A percentile compares a stretch with the other conserved stretches of the same genome.
Conservation (phyloP, 2,888 invertebrate species). For the Chloroclystis v-ata region DNA sequence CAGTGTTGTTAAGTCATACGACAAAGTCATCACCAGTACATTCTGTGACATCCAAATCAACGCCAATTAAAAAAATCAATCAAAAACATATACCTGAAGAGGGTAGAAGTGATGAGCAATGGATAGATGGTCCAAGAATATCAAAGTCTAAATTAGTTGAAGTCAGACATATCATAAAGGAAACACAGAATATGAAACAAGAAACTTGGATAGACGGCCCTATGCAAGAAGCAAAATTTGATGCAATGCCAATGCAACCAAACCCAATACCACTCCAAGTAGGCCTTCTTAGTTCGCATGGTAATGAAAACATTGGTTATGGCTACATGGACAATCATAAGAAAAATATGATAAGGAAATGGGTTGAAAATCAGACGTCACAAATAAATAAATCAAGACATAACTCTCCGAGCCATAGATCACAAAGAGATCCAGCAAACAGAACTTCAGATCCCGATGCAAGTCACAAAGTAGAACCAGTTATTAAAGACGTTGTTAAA, state of each 20-base stretch:
- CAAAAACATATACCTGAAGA: constrained; percentile 67
- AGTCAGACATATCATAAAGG: constrained; percentile 87
- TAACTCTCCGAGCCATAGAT: constrained; percentile 71
- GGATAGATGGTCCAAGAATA: constrained; percentile 97
- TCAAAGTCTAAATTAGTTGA: constrained; percentile 89
- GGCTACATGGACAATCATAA: constrained; percentile 96
- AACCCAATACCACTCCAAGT: constrained; percentile 62
- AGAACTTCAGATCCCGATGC: constrained; percentile 46
- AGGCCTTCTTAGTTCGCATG: constrained; percentile 64
- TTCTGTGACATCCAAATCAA: constrained; percentile 72
- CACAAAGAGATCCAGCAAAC: constrained; percentile 47
- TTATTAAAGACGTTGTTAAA: constrained; percentile 73
- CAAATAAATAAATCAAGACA: constrained; percentile 85
- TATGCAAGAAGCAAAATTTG: constrained; percentile 80
- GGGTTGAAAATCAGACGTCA: constrained; percentile 94
- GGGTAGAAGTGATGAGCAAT: constrained; percentile 89
- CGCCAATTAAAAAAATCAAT: constrained; percentile 67
- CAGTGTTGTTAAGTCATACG: constrained; percentile 53
- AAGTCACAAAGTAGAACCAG: constrained; percentile 65
- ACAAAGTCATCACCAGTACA: constrained; percentile 77
- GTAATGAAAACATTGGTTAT: constrained; percentile 80
- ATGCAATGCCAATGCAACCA: constrained; percentile 80
- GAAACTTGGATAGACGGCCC: constrained; percentile 99
- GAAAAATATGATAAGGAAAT: constrained; percentile 94
- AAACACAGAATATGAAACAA: constrained; percentile 86